A percentile compares a stretch with the other conserved stretches of the same genome.
phyloP scores from a whole-genome alignment of 2,888 invertebrate genomes.

The Athalia rosae region DNA sequence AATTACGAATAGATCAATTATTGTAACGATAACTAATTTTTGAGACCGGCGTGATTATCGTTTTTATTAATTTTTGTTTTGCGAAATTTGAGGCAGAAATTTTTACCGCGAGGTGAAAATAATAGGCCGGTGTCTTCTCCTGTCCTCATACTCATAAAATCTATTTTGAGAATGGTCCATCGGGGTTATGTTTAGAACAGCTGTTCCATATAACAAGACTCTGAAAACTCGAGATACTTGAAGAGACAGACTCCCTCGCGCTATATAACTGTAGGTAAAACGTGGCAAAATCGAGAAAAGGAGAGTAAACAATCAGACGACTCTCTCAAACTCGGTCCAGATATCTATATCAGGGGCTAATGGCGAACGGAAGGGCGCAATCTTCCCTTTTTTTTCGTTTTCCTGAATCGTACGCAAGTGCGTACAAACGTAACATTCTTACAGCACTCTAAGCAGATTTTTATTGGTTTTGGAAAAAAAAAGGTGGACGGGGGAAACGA shows the following conservation, averaged over 20 bases:
- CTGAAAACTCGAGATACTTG: slow-evolving; percentile 41
- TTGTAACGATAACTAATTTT: no score
- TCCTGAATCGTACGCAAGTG: no score
- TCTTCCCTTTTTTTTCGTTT: no score
- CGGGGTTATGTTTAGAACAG: slow-evolving; percentile 70
- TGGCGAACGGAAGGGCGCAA: no score
- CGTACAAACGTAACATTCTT: no score
- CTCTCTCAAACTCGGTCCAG: slow-evolving; percentile 33
- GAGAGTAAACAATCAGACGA: no score
- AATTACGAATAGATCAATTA: background rate
- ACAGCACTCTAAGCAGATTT: no score
- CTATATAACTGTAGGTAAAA: slow-evolving; percentile 53
- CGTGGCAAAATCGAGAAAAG: slow-evolving; percentile 62
- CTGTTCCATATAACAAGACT: slow-evolving; percentile 71
- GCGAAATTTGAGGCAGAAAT: background rate
- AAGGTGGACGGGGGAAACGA: background rate
- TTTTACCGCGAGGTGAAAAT: slow-evolving; percentile 54
- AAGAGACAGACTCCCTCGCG: slow-evolving; percentile 57
- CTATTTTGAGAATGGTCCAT: slow-evolving; percentile 73
- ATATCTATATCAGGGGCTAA: background rate
- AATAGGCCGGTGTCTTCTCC: slow-evolving; percentile 69
- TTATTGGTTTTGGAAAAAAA: background rate
- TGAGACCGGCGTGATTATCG: no score
- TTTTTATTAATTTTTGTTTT: background rate
- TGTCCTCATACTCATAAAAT: slow-evolving; percentile 74